These are phyloP conservation scores for Trichonephila clavipes DNA, from an alignment of 1,140 invertebrate genomes.

Conservation along the genomic window DNA sequence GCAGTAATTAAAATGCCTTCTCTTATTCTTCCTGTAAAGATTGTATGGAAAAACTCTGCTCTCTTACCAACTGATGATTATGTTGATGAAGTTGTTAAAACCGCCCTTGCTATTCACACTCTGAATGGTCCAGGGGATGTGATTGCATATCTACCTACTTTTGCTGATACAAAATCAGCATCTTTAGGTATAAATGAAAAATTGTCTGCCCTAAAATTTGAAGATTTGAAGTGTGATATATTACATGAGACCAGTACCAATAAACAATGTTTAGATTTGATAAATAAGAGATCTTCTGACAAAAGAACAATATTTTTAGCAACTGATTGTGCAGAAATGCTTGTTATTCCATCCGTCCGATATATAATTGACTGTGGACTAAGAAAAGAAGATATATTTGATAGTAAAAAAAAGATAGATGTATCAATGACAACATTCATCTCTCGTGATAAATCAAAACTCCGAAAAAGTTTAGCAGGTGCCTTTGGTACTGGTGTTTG, in stretches of 20 bases:
- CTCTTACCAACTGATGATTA: constrained; percentile 57
- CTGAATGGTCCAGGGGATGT: constrained; percentile 63
- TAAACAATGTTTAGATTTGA: constrained; percentile 13
- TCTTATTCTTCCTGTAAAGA: constrained; percentile 39
- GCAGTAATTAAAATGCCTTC: background rate
- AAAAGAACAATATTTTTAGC: constrained; percentile 60
- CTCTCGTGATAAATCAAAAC: constrained; percentile 30
- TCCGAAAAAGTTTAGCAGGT: constrained; percentile 53
- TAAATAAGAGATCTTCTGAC: background rate
- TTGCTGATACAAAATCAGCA: constrained; percentile 10
- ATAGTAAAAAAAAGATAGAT: constrained; percentile 54
- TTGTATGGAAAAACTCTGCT: constrained; percentile 53
- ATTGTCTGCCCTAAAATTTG: background rate
- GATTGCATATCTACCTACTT: constrained; percentile 46
- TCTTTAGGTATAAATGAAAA: background rate
- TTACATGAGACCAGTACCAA: constrained; percentile 51
- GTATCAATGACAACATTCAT: constrained; percentile 44
- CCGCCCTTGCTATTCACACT: constrained; percentile 56
- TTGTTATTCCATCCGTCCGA: constrained; percentile 45
- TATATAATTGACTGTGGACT: constrained; percentile 71
- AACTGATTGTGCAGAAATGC: constrained; percentile 64
- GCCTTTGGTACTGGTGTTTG: constrained; percentile 42
- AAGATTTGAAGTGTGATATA: constrained; percentile 48
- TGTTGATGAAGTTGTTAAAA: constrained; percentile 54
- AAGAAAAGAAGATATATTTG: constrained; percentile 45